Base-by-base conservation (phyloP, 2,113 vertebrate species). In the Lates calcarifer region DNA sequence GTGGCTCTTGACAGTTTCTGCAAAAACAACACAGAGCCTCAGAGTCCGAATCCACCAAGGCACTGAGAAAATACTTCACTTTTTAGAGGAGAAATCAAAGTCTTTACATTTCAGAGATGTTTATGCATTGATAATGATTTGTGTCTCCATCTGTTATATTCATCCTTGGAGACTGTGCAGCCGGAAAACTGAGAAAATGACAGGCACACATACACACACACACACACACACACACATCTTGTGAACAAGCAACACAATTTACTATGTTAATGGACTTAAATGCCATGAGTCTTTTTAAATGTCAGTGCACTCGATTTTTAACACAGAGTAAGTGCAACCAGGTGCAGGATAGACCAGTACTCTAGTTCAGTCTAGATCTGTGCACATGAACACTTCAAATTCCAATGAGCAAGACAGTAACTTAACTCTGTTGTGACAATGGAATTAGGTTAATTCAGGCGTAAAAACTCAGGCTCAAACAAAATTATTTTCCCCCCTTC, bases 201-300 rank as follows among this genome's bases (percentile, higher is more conserved):
- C 61, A 58, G 47, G 6, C 43, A 45, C 71, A 41, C 65, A 76
- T 49, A 14, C 39, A 28, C 35, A 58, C 26, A 45, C 63, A 56
- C 69, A 61, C 24, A 67, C 72, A 53, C 35, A 26, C 57, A 49
- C 68, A 33, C 68, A 60, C 33, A 75, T 11, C 39, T 29, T 41
- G 31, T 70, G 66, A 87, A 79, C 51, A 67, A 83, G 35, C 79
- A 55, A 72, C 74, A 68, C 76, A 79, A 77, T 90, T 84, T 83
- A 75, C 66, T 70, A 81, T 81, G 71, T 83, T 88, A 91, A 93
- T 91, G 60, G 62, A 43, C 72, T 81, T 69, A 81, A 92, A 92
- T 89, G 86, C 77, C 92, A 90, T 0, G 43, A 90, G 71, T 71
- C 72, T 49, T 61, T 74, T 72, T 65, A 88, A 91, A 92, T 91